phyloP scores from a whole-genome alignment of 2,888 invertebrate species.

The Clitarchus hookeri region DNA sequence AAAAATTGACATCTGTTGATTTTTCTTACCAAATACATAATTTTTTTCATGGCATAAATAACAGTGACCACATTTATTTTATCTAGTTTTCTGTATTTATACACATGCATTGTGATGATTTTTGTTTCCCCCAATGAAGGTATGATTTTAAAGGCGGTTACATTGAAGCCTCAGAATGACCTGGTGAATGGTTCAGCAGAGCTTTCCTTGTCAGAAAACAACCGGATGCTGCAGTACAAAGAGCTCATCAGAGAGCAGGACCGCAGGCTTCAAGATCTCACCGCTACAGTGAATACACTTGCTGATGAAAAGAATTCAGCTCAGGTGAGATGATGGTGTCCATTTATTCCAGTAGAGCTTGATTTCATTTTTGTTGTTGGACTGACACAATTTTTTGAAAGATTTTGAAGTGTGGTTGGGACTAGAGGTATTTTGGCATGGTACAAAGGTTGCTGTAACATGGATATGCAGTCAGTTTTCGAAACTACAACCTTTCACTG shows the following conservation, averaged over 20 bases:
- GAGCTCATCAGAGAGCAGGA: constrained; percentile 91
- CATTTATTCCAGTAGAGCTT: too few species aligned
- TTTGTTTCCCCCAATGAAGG: constrained; percentile 30
- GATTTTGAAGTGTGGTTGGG: too few species aligned
- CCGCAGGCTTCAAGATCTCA: constrained; percentile 63
- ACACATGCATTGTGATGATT: neutral
- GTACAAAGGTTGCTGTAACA: too few species aligned
- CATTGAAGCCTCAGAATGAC: constrained; percentile 38
- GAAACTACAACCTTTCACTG: too few species aligned
- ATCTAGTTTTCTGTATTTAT: neutral
- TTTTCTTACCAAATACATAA: neutral
- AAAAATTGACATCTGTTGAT: neutral
- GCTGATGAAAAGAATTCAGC: constrained; percentile 50
- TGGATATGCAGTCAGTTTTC: too few species aligned
- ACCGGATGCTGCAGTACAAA: constrained; percentile 77
- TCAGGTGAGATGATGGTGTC: neutral
- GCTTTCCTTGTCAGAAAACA: constrained; percentile 57
- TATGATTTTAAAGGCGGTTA: constrained; percentile 41
- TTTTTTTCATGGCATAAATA: neutral
- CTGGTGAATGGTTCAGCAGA: constrained; percentile 52
- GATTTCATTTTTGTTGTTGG: too few species aligned
- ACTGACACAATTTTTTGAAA: too few species aligned
- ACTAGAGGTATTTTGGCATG: too few species aligned
- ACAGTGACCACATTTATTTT: neutral
- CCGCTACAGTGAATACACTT: constrained; percentile 57